Evolutionary conservation across 92 coral and sea anemone species (phyloP), one percentile per base, ranked within the genome.

Genomic region (Virgularia gustaviana): DNA sequence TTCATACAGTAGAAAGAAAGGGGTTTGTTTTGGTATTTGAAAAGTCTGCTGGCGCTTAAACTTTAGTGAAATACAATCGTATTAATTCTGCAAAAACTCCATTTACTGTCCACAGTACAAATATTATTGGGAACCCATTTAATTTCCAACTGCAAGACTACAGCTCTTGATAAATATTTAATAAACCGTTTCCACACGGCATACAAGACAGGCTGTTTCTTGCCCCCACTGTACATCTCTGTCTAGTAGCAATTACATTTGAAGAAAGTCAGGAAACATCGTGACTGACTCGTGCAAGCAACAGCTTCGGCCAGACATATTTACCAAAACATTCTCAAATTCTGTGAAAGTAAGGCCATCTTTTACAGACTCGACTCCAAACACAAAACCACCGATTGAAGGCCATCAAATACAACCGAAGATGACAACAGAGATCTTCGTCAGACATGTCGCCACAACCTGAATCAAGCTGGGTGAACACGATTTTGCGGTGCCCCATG

Each of bases 371-470:
- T 33, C 75, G 75, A 68, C 47, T 68, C 47, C 75, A 68, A 47
- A 67, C 74, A 47, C 47, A 68, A 49, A 68, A 30, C 75, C 72
- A 65, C 72, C 72, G 72, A 65, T 65, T 65, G 44, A 32, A 65
- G 75, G 24, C 31, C 18, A 68, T 68, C 61, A 68, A 25, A 33
- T 31, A 9, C 16, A 31, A 49, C 42, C 47, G 8, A 35, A 28
- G 29, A 31, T 47, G 25, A 33, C 38, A 36, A 11, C 31, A 32
- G 28, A 49, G 29, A 36, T 2, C 39, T 25, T 15, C 53, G 25
- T 27, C 42, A 44, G 3, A 8, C 19, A 18, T 51, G 47, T 49
- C 60, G 61, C 19, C 36, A 34, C 47, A 28, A 19, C 16, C 22
- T 36, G 37, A 33, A 19, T 25, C 75, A 3, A 52, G 58, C 58